Conservation (phyloP, 2,113 vertebrate genomes). For the Cephalophus harveyi region DNA sequence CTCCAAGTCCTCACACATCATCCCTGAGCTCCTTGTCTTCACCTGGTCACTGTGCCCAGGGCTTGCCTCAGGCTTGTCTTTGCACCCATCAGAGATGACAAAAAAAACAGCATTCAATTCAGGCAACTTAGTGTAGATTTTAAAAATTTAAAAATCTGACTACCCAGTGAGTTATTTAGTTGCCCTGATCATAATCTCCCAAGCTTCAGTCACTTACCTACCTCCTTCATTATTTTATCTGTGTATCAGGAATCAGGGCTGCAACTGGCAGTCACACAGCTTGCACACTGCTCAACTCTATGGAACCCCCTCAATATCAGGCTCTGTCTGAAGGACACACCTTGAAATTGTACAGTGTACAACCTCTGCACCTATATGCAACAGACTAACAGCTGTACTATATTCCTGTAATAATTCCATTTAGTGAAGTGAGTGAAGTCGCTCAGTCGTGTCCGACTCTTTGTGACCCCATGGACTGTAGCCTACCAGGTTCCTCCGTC, state of each 20-base stretch:
- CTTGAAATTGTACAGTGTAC: not conserved
- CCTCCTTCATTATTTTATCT: not conserved
- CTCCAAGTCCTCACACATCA: not conserved
- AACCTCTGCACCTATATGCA: not conserved
- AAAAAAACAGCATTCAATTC: not conserved
- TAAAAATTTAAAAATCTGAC: not conserved
- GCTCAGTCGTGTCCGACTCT: no score
- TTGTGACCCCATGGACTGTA: no score
- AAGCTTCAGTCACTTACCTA: accelerated
- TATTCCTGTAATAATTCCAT: no score
- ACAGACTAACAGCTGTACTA: not conserved
- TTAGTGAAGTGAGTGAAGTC: no score
- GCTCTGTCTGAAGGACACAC: not conserved
- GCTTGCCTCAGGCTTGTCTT: accelerated
- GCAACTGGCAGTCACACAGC: not conserved
- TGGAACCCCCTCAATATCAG: accelerated
- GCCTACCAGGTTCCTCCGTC: no score
- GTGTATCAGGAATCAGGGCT: not conserved
- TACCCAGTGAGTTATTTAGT: accelerated
- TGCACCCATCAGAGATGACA: not conserved
- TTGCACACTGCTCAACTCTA: not conserved
- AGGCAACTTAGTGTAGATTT: not conserved
- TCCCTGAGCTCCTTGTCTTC: accelerated
- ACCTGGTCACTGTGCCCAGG: not conserved
- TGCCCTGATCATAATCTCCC: not conserved